A percentile compares a stretch with the other conserved stretches of the same genome.
phyloP scores from a whole-genome alignment of 2,888 invertebrate species.

The Autographa pulchrina region DNA sequence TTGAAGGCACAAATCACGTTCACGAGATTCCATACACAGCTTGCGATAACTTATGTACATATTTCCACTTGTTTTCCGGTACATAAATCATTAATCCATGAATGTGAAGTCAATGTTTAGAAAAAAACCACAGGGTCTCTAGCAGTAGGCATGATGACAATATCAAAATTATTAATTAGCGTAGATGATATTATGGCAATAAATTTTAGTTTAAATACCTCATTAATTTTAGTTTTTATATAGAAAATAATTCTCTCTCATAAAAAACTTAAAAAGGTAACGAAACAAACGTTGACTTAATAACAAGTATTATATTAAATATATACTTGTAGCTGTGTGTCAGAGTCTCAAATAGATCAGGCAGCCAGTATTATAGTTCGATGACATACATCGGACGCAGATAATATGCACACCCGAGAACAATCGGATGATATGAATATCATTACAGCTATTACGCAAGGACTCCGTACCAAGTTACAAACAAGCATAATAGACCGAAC shows the following conservation, averaged over 20 bases:
- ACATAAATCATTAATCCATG: slow-evolving; percentile 43
- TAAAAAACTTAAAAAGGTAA: slow-evolving; percentile 31
- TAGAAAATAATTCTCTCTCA: slow-evolving; percentile 27
- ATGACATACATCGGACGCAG: slow-evolving; percentile 51
- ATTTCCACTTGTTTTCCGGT: slow-evolving; percentile 35
- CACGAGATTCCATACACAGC: slow-evolving; percentile 18
- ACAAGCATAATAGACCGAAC: slow-evolving; percentile 65
- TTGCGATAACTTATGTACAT: slow-evolving; percentile 28
- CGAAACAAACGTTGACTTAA: slow-evolving; percentile 24
- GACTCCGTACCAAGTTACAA: slow-evolving; percentile 50
- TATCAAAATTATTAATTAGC: slow-evolving; percentile 43
- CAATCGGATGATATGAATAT: slow-evolving; percentile 60
- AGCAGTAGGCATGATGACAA: slow-evolving; percentile 33
- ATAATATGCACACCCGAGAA: slow-evolving; percentile 55
- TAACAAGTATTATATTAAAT: slow-evolving; percentile 10
- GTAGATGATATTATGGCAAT: slow-evolving; percentile 38
- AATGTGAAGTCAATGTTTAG: slow-evolving; percentile 55
- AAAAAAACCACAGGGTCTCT: slow-evolving; percentile 41
- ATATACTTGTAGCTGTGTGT: slow-evolving; percentile 16
- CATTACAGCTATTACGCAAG: slow-evolving; percentile 62
- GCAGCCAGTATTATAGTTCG: slow-evolving; percentile 54
- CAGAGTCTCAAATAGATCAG: slow-evolving; percentile 50
- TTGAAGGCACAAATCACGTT: slow-evolving; percentile 30
- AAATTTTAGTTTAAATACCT: slow-evolving; percentile 48
- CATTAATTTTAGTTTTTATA: slow-evolving; percentile 4